Evolutionary conservation across 2,113 vertebrate genomes (phyloP).

Genomic region (Pica pica): DNA sequence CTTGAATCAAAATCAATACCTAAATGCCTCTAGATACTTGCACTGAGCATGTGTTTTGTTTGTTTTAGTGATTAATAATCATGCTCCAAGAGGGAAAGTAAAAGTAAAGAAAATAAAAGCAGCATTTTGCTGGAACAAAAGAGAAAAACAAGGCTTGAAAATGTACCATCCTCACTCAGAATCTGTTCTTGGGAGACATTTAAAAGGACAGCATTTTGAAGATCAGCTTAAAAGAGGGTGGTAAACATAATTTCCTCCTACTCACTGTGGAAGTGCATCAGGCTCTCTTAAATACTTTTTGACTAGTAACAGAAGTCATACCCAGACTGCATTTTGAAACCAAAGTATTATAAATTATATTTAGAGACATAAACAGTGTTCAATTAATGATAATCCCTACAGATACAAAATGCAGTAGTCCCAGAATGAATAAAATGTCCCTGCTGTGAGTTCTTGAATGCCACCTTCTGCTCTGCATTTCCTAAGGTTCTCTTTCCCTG

Average conservation of each 20-base stretch:
- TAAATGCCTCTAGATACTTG: not conserved
- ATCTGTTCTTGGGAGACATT: not conserved
- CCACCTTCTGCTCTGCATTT: not conserved
- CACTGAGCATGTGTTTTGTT: not conserved
- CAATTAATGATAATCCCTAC: not conserved
- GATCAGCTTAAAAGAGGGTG: not conserved
- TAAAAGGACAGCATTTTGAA: constrained; percentile 21
- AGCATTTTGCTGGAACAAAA: not conserved
- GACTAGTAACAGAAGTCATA: not conserved
- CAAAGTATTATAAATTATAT: not conserved
- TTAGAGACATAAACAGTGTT: not conserved
- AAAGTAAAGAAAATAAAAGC: not conserved
- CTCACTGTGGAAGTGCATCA: constrained; percentile 12
- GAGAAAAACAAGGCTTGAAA: not conserved
- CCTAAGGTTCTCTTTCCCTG: not conserved
- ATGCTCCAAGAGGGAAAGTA: not conserved
- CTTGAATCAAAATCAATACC: not conserved
- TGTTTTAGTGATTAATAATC: not conserved
- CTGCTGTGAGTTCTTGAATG: not conserved
- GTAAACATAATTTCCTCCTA: constrained; percentile 37
- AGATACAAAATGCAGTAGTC: not conserved
- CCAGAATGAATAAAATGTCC: not conserved
- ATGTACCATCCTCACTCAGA: not conserved
- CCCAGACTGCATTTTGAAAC: not conserved
- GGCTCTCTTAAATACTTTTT: not conserved